Evolutionary conservation across 2,797 vertebrate species (phyloP), one percentile per base, ranked within the genome.

Genomic region (Cossypha caffra): DNA sequence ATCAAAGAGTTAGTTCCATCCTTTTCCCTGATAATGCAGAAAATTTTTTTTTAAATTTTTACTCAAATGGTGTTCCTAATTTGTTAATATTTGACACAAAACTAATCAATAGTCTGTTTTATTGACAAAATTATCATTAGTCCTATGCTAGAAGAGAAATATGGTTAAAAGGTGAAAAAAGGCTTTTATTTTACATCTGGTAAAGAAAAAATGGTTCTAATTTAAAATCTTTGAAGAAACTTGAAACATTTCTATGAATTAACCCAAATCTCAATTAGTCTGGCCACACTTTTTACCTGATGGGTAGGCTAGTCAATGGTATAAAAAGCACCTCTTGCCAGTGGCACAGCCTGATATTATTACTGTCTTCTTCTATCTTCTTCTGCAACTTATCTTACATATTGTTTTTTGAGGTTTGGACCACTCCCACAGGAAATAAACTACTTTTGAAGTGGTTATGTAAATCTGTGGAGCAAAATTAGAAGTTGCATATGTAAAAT

Each of bases 401-500:
- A 40, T 43, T 72, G 13, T 58, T 94, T 80, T 80, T 37, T 47
- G 38, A 83, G 31, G 10, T 91, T 82, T 77, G 24, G 50, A 50
- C 50, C 19, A 31, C 54, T 86, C 40, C 59, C 28, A 55, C 33
- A 35, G 78, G 54, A 91, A 71, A 73, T 37, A 83, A 74, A 61
- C 75, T 76, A 85, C 52, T 93, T 93, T 76, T 72, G 73, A 78
- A 81, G 20, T 40, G 16, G 50, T 90, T 95, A 91, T 43, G n/a
- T 93, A 94, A 94, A 83, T 61, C 37, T 37, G 5, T 63, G 58
- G 18, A 74, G 26, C 43, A 91, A 89, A 95, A 94, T 94, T 91
- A 93, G 75, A 90, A 90, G 42, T 18, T 86, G 82, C 58, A 33
- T 74, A 78, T 45, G 25, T 50, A 93, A 90, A 94, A 59, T 13